A percentile compares a stretch with the other conserved stretches of the same genome.
These are phyloP conservation scores for Phaedon cochleariae DNA, from an alignment of 2,888 invertebrate species.

Conservation along the genomic window DNA sequence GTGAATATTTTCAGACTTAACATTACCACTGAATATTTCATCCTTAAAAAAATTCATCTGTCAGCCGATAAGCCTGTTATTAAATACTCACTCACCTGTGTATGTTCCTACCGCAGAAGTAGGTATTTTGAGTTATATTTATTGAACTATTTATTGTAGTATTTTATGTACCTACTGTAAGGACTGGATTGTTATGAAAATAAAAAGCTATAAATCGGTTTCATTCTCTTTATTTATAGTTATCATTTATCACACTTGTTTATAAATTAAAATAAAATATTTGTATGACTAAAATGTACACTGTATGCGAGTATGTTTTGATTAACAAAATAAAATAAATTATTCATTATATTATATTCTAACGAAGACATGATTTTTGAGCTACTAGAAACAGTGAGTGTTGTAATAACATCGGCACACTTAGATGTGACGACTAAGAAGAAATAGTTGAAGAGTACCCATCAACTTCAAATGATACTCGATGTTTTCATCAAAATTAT, in stretches of 20 bases:
- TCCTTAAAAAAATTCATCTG: too few relatives aligned
- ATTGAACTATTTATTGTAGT: too few relatives aligned
- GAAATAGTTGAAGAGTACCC: too few relatives aligned
- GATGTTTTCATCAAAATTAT: too few relatives aligned
- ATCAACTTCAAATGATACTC: too few relatives aligned
- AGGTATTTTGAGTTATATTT: background rate
- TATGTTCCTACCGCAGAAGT: background rate
- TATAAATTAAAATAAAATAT: constrained; percentile 39
- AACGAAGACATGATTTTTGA: constrained; percentile 14
- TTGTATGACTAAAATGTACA: constrained; percentile 33
- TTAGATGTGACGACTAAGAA: too few relatives aligned
- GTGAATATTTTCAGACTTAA: too few relatives aligned
- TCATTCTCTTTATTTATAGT: constrained; percentile 31
- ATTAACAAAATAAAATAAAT: constrained; percentile 36
- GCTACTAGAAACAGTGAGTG: background rate
- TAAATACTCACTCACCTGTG: too few relatives aligned
- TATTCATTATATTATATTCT: constrained; percentile 23
- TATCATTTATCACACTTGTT: constrained; percentile 40
- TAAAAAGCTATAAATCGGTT: constrained; percentile 16
- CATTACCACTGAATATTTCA: too few relatives aligned
- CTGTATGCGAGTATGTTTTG: constrained; percentile 32
- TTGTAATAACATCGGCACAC: too few relatives aligned
- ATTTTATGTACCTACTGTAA: too few relatives aligned
- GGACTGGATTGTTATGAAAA: constrained; percentile 27
- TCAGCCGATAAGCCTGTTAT: too few relatives aligned